Percentiles rank a stretch among this genome's conserved stretches.
These are phyloP conservation scores for Halocynthia aurantium DNA, from an alignment of 23 tunicate species.

Conservation along the genomic window DNA sequence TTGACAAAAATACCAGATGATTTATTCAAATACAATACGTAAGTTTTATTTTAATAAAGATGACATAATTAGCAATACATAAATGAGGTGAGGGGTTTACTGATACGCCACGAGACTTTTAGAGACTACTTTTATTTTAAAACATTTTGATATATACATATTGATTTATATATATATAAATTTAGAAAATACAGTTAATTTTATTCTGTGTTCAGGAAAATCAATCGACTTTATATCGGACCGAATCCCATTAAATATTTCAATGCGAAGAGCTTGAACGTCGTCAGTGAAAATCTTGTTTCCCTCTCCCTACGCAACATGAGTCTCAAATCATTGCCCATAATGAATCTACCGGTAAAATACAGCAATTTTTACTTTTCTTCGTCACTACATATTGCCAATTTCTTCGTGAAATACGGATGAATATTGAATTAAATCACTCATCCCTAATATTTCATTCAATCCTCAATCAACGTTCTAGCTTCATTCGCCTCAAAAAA, in stretches of 20 bases:
- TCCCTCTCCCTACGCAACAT: conserved; percentile 47
- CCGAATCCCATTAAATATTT: conserved; percentile 64
- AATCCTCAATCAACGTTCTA: too few species aligned
- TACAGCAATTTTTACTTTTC: not conserved
- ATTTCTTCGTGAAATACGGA: too few species aligned
- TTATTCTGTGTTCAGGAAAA: conserved; percentile 8
- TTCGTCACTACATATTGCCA: not conserved
- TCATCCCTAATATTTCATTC: too few species aligned
- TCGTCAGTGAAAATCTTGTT: conserved; percentile 5
- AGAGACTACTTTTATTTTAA: too few species aligned
- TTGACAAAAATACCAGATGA: conserved; percentile 27
- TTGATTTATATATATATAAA: too few species aligned
- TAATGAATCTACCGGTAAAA: not conserved
- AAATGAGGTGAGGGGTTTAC: too few species aligned
- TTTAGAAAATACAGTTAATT: not conserved
- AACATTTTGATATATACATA: too few species aligned
- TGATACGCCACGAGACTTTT: too few species aligned
- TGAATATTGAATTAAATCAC: too few species aligned
- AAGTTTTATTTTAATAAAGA: not conserved
- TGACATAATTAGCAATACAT: too few species aligned
- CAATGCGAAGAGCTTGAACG: conserved; percentile 34
- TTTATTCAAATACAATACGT: conserved; percentile 41
- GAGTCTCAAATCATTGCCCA: conserved; percentile 42
- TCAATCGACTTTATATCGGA: conserved; percentile 47
- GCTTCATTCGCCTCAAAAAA: too few species aligned